A percentile compares a stretch with the other conserved stretches of the same genome.
These are phyloP conservation scores for Acronicta aceris DNA, from an alignment of 2,888 invertebrate species.

Conservation along the genomic window DNA sequence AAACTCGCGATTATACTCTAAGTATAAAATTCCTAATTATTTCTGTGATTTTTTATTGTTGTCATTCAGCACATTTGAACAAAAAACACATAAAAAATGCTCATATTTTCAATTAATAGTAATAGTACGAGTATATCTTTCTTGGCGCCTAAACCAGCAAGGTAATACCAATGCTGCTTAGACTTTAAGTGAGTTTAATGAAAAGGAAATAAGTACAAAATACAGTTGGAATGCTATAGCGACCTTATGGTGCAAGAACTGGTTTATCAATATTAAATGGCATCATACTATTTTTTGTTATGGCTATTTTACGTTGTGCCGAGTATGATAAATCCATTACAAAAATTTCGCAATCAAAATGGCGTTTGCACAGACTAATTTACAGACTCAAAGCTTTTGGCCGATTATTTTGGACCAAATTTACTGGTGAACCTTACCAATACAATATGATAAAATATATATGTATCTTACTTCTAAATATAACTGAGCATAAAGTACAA, in stretches of 20 bases:
- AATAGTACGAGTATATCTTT: conserved; percentile 10
- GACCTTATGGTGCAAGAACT: conserved; percentile 16
- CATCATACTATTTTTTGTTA: conserved; percentile 23
- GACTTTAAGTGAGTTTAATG: not conserved
- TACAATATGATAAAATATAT: conserved; percentile 52
- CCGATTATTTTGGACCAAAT: conserved; percentile 49
- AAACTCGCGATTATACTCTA: conserved; percentile 9
- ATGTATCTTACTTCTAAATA: conserved; percentile 78
- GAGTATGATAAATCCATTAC: conserved; percentile 9
- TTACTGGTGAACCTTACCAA: conserved; percentile 44
- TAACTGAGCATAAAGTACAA: conserved; percentile 87
- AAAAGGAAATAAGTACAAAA: conserved; percentile 1
- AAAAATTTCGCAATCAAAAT: conserved; percentile 25
- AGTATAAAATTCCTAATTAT: not conserved
- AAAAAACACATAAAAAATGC: conserved; percentile 24
- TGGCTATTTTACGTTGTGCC: conserved; percentile 29
- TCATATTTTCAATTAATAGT: conserved; percentile 17
- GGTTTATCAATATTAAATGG: conserved; percentile 17
- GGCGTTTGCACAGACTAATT: conserved; percentile 23
- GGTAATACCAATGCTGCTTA: not conserved
- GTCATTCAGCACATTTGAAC: not conserved
- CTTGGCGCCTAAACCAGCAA: conserved; percentile 5
- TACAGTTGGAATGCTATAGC: conserved; percentile 36
- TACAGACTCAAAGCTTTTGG: conserved; percentile 36
- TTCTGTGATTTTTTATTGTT: not conserved